A percentile compares a stretch with the other conserved stretches of the same genome.
phyloP scores from a whole-genome alignment of 1,140 invertebrate genomes.

The Drosophila sp. region DNA sequence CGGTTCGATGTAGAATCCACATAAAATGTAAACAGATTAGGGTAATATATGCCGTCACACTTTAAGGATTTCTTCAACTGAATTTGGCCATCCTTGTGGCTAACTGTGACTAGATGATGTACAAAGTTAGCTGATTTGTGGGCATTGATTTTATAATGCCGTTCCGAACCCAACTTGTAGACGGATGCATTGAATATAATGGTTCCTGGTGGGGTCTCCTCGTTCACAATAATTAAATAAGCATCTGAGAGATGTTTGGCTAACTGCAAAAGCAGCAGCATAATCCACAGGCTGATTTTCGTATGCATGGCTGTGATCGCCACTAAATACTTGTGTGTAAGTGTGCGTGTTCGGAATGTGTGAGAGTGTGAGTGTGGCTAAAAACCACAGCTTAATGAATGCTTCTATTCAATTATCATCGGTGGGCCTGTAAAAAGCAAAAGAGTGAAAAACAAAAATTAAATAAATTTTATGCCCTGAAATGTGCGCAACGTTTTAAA shows the following conservation, averaged over 20 bases:
- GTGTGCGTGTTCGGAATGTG: slow-evolving; percentile 2
- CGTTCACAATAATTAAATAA: slow-evolving; percentile 89
- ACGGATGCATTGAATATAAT: slow-evolving; percentile 92
- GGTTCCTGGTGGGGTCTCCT: slow-evolving; percentile 87
- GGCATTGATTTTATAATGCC: slow-evolving; percentile 89
- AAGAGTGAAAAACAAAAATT: slow-evolving; percentile 26
- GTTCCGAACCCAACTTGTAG: slow-evolving; percentile 89
- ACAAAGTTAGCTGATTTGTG: slow-evolving; percentile 92
- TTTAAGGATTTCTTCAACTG: slow-evolving; percentile 88
- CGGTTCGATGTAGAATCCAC: slow-evolving; percentile 92
- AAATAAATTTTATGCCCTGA: slow-evolving; percentile 20
- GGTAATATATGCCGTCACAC: slow-evolving; percentile 92
- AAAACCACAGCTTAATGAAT: slow-evolving; percentile 67
- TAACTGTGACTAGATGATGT: slow-evolving; percentile 89
- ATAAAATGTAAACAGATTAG: slow-evolving; percentile 92
- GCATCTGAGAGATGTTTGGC: slow-evolving; percentile 25
- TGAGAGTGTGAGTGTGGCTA: slow-evolving; percentile 32
- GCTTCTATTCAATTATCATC: slow-evolving; percentile 74
- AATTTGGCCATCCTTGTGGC: slow-evolving; percentile 89
- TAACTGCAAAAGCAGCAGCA: slow-evolving; percentile 41
- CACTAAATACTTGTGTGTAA: slow-evolving; percentile 10
- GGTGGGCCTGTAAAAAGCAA: slow-evolving; percentile 45
- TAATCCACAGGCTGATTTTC: slow-evolving; percentile 34
- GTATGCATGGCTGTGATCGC: slow-evolving; percentile 45
- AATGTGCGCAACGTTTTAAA: slow-evolving; percentile 42